phyloP scores from a whole-genome alignment of 35 echinoderm and acorn worm genomes.

The Apostichopus californicus region DNA sequence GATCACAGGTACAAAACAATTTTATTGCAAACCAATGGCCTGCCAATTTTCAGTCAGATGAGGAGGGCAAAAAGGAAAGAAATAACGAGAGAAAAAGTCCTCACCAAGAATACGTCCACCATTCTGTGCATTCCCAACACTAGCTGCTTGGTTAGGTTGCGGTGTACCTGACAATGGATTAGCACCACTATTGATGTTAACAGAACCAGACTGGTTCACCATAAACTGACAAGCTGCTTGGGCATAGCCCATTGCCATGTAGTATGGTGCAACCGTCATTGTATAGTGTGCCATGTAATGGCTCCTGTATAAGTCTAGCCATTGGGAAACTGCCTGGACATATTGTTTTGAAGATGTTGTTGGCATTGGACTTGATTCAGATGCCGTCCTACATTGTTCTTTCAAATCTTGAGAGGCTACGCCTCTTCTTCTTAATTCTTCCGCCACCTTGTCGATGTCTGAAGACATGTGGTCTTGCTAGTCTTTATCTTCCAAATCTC shows the following conservation, averaged over 20 bases:
- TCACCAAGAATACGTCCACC: constrained; percentile 1
- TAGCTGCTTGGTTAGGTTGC: background rate
- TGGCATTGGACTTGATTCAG: background rate
- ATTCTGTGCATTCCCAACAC: background rate
- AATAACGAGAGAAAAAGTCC: background rate
- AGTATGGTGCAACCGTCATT: constrained; percentile 59
- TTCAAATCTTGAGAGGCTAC: background rate
- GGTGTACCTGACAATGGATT: background rate
- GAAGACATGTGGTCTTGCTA: background rate
- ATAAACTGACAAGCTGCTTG: constrained; percentile 53
- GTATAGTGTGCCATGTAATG: constrained; percentile 54
- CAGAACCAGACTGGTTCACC: background rate
- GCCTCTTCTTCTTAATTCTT: constrained; percentile 12
- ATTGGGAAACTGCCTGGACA: constrained; percentile 47
- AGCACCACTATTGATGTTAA: background rate
- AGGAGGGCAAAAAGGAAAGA: too few species aligned
- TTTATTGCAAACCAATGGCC: too few species aligned
- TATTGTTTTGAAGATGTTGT: constrained; percentile 58
- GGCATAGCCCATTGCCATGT: constrained; percentile 57
- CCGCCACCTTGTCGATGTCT: constrained; percentile 43
- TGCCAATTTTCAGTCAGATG: too few species aligned
- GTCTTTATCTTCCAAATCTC: too few species aligned
- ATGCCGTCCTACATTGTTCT: background rate
- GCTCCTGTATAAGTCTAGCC: constrained; percentile 57
- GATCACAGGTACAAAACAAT: too few species aligned